A percentile compares a stretch with the other conserved stretches of the same genome.
Conservation (phyloP, 2,797 vertebrate genomes). For the Pangasius krempfi region DNA sequence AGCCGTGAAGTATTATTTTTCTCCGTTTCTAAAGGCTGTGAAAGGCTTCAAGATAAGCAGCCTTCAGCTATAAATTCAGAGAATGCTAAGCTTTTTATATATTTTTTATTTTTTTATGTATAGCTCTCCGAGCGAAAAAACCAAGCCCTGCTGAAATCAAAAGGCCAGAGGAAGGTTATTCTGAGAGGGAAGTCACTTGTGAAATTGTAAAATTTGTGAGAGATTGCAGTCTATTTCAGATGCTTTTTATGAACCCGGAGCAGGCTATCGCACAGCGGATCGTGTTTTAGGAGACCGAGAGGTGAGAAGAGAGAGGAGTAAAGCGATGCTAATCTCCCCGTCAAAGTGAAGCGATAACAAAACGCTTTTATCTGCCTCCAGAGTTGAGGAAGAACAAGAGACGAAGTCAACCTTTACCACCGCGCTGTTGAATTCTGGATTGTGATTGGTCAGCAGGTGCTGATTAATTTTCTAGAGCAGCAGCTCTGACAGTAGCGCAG, state of each 20-base stretch:
- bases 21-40: conserved; percentile 70
- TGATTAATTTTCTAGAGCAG: neutral
- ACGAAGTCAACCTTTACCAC: neutral
- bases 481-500: neutral
- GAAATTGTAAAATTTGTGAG: conserved; percentile 80
- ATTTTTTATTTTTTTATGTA: conserved; percentile 65
- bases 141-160: conserved; percentile 77
- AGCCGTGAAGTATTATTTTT: conserved; percentile 39
- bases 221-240: neutral
- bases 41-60: conserved; percentile 79
- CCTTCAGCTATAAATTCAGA: conserved; percentile 76
- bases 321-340: conserved; percentile 68
- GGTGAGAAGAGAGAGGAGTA: conserved; percentile 60
- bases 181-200: conserved; percentile 77
- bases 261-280: conserved; percentile 43
- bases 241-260: neutral
- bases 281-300: conserved; percentile 63
- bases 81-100: conserved; percentile 69
- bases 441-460: neutral
- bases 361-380: conserved; percentile 66
- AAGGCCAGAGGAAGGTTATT: conserved; percentile 80
- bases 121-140: conserved; percentile 77
- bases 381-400: neutral
- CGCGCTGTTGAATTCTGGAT: neutral
- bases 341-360: conserved; percentile 66